These are phyloP conservation scores for Lepidothrix coronata DNA, from an alignment of 2,113 vertebrate species.

Conservation along the genomic window DNA sequence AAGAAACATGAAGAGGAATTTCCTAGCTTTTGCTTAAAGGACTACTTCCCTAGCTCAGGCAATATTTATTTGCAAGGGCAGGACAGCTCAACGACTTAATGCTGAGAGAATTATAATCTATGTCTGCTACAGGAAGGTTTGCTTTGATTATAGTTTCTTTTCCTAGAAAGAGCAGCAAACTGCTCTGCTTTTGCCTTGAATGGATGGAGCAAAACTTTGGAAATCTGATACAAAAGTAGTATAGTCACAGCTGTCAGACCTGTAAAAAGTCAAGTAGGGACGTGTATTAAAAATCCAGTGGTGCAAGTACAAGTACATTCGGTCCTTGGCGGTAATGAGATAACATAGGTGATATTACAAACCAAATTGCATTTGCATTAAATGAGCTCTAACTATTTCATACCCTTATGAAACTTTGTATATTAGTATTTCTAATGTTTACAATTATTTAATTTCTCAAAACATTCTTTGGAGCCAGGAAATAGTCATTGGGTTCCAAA, in stretches of 20 bases:
- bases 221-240: slow-evolving; percentile 44
- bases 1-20: background rate
- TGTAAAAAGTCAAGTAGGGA: background rate
- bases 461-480: background rate
- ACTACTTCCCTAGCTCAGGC: background rate
- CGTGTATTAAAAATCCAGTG: background rate
- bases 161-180: background rate
- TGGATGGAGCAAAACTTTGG: background rate
- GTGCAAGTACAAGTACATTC: background rate
- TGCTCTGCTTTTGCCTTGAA: background rate
- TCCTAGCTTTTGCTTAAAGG: background rate
- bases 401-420: background rate
- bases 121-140: background rate
- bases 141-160: background rate
- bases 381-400: background rate
- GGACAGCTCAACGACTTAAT: background rate
- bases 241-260: background rate
- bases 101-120: background rate
- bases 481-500: background rate
- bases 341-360: background rate
- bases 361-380: background rate
- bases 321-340: background rate
- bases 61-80: slow-evolving; percentile 19
- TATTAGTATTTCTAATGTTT: background rate
- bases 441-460: background rate